Evolutionary conservation across 2,888 invertebrate species (phyloP), one percentile per base, ranked within the genome.

Genomic region (Hypsopygia costalis): DNA sequence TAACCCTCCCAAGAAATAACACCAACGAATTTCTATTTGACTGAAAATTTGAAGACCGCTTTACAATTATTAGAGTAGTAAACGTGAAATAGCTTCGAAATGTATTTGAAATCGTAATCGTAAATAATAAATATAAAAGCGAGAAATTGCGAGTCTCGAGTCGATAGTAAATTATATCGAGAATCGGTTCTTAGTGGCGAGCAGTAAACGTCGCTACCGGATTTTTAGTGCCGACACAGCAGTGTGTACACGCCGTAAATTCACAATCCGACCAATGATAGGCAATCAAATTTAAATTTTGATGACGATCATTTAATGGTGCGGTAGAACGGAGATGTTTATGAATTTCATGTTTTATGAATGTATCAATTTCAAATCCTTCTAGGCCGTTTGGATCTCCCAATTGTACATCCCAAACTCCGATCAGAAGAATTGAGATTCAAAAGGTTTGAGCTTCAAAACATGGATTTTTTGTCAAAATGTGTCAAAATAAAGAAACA

Each of bases 201-300:
- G 46, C 46, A 39, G 41, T 54, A 54, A 54, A 49, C 49, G 49
- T 47, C 47, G 36, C 38, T 37, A 30, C 21, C 40, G 8, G 35
- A 31, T 35, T 33, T 44, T 47, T 46, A 47, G 37, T 47, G 42
- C 34, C 37, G 31, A 10, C 41, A 36, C 40, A 39, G 41, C 44
- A 29, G 42, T 33, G 35, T 36, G 39, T 40, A 38, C 33, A 39
- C 37, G 42, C 41, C 42, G 47, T 57, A 54, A 56, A 55, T 49
- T 49, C 49, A 36, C 51, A 41, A 42, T 31, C 11, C 34, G 31
- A 28, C 35, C 42, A 46, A 46, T 47, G 37, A 43, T 43, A 34
- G 35, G 47, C 49, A 52, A 61, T 61, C 52, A 59, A 60, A 63
- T 62, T 57, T 54, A 54, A 59, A 25, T 25, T 16, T 25, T 25